phyloP scores from a whole-genome alignment of 2,888 invertebrate genomes.

The Sabatieria punctata region DNA sequence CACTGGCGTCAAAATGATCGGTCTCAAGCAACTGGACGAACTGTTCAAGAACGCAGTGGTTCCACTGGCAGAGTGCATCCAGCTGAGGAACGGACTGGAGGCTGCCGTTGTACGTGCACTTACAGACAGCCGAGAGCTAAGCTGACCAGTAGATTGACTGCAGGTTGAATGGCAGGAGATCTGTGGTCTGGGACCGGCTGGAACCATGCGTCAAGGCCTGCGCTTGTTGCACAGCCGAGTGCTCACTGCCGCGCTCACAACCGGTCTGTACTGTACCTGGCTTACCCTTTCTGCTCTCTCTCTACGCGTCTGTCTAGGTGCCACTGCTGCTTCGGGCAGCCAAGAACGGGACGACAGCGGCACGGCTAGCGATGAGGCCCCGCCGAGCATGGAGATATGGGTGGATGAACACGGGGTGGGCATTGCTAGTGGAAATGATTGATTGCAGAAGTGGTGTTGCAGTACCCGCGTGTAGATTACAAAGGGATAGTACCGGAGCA shows the following conservation, averaged over 20 bases:
- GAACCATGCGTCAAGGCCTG: slow-evolving; percentile 43
- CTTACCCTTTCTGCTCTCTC: too few species aligned
- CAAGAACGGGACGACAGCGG: too few species aligned
- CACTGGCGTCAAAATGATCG: slow-evolving; percentile 38
- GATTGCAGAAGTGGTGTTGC: slow-evolving; percentile 8
- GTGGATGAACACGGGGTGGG: slow-evolving; percentile 17
- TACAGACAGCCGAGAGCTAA: too few species aligned
- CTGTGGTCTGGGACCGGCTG: slow-evolving; percentile 42
- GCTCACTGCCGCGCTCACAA: too few species aligned
- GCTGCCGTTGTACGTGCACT: slow-evolving; percentile 31
- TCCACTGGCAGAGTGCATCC: slow-evolving; percentile 25
- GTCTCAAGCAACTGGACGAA: slow-evolving; percentile 40
- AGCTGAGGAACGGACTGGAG: slow-evolving; percentile 38
- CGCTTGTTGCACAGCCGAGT: slow-evolving; percentile 40
- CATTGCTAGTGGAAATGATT: background rate
- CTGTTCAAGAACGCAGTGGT: slow-evolving; percentile 37
- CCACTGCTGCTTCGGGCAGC: too few species aligned
- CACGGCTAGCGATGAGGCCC: too few species aligned
- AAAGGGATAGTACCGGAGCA: slow-evolving; percentile 24
- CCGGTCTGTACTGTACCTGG: too few species aligned
- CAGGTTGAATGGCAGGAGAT: slow-evolving; percentile 39
- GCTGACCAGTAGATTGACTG: background rate
- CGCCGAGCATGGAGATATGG: slow-evolving; percentile 18
- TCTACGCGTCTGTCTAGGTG: too few species aligned
- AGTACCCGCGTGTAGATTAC: slow-evolving; percentile 19